Conservation (phyloP, 2,113 vertebrate genomes). For the Marmota flaviventris region DNA sequence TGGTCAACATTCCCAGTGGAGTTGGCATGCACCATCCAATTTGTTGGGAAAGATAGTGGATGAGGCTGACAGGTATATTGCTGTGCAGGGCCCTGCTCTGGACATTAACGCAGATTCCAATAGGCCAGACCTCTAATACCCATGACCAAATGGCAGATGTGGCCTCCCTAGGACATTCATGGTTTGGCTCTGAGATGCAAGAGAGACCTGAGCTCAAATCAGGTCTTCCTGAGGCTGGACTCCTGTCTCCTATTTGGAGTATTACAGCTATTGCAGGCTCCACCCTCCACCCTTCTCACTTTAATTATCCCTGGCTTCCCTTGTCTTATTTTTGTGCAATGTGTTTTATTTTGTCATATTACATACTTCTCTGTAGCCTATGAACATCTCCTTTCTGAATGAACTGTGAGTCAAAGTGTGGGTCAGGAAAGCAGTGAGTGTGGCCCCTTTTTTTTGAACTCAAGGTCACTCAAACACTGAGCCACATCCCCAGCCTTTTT, state of each 20-base stretch:
- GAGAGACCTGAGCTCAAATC: neutral
- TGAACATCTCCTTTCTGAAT: neutral
- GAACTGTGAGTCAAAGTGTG: neutral
- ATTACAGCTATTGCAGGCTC: neutral
- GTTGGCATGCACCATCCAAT: too few relatives aligned
- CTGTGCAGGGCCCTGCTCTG: neutral
- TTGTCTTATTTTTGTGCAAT: neutral
- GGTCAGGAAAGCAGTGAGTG: neutral
- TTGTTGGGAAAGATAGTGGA: neutral
- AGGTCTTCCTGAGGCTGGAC: neutral
- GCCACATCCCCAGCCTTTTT: too few relatives aligned
- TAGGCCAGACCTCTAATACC: neutral
- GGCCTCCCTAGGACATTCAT: too few relatives aligned
- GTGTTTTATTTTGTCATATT: neutral
- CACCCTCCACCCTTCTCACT: neutral
- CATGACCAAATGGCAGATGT: neutral
- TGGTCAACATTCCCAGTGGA: neutral
- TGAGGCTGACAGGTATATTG: neutral
- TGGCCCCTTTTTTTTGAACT: neutral
- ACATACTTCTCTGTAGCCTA: neutral
- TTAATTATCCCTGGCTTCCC: neutral
- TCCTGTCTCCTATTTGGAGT: too few relatives aligned
- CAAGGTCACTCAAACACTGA: too few relatives aligned
- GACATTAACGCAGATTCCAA: neutral
- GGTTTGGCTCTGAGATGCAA: neutral